Evolutionary conservation across 2,797 vertebrate species (phyloP).

Genomic region (Threskiornis aethiopicus): DNA sequence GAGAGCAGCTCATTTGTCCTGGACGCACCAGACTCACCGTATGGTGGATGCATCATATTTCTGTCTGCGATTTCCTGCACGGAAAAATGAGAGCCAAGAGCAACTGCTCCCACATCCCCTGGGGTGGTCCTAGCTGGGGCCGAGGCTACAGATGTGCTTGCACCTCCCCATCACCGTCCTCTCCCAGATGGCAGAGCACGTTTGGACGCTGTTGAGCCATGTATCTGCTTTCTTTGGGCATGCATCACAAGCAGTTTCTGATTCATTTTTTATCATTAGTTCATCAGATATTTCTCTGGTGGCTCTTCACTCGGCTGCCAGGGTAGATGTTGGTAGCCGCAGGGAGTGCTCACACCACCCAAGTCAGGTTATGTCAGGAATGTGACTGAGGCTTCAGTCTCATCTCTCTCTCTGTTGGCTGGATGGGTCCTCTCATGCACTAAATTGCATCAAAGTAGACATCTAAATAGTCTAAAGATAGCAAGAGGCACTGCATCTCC

Average conservation of each 20-base stretch:
- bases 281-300: neutral
- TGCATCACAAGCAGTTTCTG: neutral
- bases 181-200: neutral
- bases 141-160: neutral
- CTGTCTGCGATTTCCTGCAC: neutral
- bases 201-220: neutral
- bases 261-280: neutral
- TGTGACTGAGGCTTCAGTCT: neutral
- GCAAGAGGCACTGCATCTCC: neutral
- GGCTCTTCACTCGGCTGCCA: neutral
- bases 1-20: neutral
- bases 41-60: conserved; percentile 16
- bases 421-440: neutral
- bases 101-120: conserved; percentile 4
- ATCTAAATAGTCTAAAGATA: neutral
- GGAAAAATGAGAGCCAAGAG: conserved; percentile 27
- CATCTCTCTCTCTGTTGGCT: neutral
- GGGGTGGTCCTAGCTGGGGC: neutral
- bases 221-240: neutral
- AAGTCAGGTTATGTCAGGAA: neutral
- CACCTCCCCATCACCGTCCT: neutral
- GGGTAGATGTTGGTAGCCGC: neutral
- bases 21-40: neutral
- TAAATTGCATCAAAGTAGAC: neutral
- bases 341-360: neutral